Conservation (phyloP, 2,113 vertebrate species). For the Bufo gargarizans region DNA sequence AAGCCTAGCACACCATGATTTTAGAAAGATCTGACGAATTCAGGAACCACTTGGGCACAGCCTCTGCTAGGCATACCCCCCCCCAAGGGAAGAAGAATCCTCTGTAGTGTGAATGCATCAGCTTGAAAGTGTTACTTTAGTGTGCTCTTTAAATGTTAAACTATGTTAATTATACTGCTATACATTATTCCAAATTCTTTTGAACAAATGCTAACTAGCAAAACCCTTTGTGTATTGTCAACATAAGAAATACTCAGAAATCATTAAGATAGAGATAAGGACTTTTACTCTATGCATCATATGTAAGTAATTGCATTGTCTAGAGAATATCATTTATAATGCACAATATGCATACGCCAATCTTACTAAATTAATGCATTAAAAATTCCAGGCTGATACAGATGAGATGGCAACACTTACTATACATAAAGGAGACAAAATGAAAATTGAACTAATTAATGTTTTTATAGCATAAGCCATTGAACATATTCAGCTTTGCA, state of each 20-base stretch:
- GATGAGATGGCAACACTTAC: constrained; percentile 57
- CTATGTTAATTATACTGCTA: not conserved
- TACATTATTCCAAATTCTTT: constrained; percentile 3
- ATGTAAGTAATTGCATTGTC: constrained; percentile 37
- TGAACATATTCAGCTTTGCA: constrained; percentile 61
- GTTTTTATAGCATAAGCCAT: constrained; percentile 61
- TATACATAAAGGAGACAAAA: constrained; percentile 55
- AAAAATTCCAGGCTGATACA: constrained; percentile 54
- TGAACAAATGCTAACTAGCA: constrained; percentile 18
- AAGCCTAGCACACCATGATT: not conserved
- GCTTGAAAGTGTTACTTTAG: constrained; percentile 21
- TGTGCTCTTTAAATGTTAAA: constrained; percentile 21
- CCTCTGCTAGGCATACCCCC: not conserved
- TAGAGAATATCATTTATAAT: constrained; percentile 51
- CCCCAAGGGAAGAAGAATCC: constrained; percentile 1
- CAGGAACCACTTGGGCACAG: constrained; percentile 5
- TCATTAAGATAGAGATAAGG: constrained; percentile 40
- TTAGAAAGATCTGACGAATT: not conserved
- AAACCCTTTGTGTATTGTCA: constrained; percentile 47
- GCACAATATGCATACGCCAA: constrained; percentile 33
- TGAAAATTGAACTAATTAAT: constrained; percentile 61
- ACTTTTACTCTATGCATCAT: constrained; percentile 17
- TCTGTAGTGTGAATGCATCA: constrained; percentile 13
- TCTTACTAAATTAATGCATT: constrained; percentile 53
- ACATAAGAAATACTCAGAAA: constrained; percentile 47